These are phyloP conservation scores for Sphecodes monilicornis DNA, from an alignment of 2,888 invertebrate species.

Conservation along the genomic window DNA sequence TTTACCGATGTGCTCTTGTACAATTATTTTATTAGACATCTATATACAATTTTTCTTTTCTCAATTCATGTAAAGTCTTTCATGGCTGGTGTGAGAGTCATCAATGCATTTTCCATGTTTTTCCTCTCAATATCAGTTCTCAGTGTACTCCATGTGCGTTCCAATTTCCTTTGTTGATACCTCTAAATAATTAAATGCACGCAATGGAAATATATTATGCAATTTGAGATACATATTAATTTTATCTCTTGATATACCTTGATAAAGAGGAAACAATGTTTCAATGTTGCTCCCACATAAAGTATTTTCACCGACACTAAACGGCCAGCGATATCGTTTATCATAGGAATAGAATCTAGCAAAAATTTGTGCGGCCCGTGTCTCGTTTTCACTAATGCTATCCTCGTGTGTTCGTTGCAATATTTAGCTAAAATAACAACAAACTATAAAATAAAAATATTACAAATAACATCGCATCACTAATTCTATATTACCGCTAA, in stretches of 20 bases:
- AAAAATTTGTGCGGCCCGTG: constrained; percentile 92
- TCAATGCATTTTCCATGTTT: constrained; percentile 85
- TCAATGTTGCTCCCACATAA: constrained; percentile 92
- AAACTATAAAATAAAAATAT: constrained; percentile 25
- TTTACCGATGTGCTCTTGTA: background rate
- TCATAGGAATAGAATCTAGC: constrained; percentile 88
- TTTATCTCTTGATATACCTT: constrained; percentile 76
- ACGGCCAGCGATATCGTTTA: constrained; percentile 88
- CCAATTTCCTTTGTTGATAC: constrained; percentile 88
- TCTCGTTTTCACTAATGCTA: constrained; percentile 90
- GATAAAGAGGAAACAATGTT: constrained; percentile 91
- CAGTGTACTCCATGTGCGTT: constrained; percentile 87
- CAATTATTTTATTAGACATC: constrained; percentile 11
- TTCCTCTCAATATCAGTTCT: constrained; percentile 88
- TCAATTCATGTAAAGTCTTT: constrained; percentile 64
- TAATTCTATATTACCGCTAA: constrained; percentile 82
- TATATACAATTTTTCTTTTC: background rate
- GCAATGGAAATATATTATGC: background rate
- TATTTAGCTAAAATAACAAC: constrained; percentile 87
- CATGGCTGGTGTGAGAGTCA: constrained; percentile 80
- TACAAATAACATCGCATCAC: background rate
- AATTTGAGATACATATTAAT: background rate
- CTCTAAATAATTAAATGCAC: constrained; percentile 80
- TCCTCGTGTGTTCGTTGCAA: constrained; percentile 91
- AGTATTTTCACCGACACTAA: constrained; percentile 88